Evolutionary conservation across 2,113 vertebrate species (phyloP).

Genomic region (Nothocercus nigrocapillus): DNA sequence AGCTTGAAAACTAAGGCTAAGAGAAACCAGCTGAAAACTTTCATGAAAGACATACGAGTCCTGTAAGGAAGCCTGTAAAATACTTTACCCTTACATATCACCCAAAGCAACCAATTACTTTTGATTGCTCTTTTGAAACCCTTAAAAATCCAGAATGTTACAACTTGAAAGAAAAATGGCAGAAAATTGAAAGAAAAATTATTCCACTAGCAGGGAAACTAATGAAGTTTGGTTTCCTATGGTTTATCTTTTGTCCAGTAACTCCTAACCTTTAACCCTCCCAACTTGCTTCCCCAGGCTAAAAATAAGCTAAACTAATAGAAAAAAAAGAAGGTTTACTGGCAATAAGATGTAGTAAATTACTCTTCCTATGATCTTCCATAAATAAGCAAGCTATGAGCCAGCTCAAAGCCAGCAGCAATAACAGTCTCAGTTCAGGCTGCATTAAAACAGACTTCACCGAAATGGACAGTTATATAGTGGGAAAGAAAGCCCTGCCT

Average conservation of each 20-base stretch:
- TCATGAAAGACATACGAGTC: not conserved
- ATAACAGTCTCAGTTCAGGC: not conserved
- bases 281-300: not conserved
- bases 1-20: not conserved
- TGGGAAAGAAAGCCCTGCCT: not conserved
- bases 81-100: not conserved
- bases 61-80: not conserved
- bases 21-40: not conserved
- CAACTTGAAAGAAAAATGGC: not conserved
- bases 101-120: not conserved
- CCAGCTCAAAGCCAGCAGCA: not conserved
- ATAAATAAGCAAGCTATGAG: not conserved
- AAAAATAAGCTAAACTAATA: not conserved
- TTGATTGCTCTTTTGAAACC: not conserved
- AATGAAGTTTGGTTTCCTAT: not conserved
- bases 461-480: not conserved
- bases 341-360: not conserved
- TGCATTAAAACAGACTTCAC: not conserved
- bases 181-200: constrained; percentile 9
- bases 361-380: not conserved
- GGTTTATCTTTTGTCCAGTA: not conserved
- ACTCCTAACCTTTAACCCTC: constrained; percentile 6
- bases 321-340: not conserved
- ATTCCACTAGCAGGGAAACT: not conserved
- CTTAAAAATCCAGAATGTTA: not conserved